Conservation (phyloP, 2,888 invertebrate species). For the Zaprionus lineosus region DNA sequence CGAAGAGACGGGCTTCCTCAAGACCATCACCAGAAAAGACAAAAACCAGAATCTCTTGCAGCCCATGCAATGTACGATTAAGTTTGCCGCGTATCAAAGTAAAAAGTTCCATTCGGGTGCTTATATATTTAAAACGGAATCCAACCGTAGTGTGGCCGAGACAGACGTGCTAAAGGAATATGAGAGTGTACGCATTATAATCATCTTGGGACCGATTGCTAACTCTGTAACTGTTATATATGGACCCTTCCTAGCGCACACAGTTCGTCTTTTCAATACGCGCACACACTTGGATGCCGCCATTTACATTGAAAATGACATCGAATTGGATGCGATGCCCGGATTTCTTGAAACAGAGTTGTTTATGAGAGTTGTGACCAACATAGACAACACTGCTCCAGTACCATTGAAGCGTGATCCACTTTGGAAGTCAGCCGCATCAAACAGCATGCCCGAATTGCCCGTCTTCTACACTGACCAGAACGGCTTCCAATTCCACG, state of each 20-base stretch:
- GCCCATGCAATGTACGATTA: slow-evolving; percentile 89
- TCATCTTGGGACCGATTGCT: slow-evolving; percentile 92
- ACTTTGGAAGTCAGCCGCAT: slow-evolving; percentile 65
- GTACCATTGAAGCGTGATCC: slow-evolving; percentile 76
- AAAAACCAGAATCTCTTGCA: slow-evolving; percentile 84
- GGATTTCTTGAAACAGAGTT: slow-evolving; percentile 95
- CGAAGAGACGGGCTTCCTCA: slow-evolving; percentile 91
- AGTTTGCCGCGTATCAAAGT: slow-evolving; percentile 94
- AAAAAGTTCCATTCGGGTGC: slow-evolving; percentile 97
- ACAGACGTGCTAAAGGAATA: slow-evolving; percentile 90
- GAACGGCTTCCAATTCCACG: slow-evolving; percentile 96
- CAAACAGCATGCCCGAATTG: slow-evolving; percentile 84
- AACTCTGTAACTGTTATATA: slow-evolving; percentile 94
- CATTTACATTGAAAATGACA: slow-evolving; percentile 90
- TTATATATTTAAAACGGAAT: slow-evolving; percentile 95
- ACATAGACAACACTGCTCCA: slow-evolving; percentile 87
- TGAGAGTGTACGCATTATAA: slow-evolving; percentile 89
- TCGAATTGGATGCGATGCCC: slow-evolving; percentile 93
- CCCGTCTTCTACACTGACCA: slow-evolving; percentile 95
- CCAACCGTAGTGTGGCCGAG: slow-evolving; percentile 92
- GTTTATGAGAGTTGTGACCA: slow-evolving; percentile 94
- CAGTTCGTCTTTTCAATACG: slow-evolving; percentile 90
- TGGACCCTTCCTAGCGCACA: slow-evolving; percentile 89
- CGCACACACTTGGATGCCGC: slow-evolving; percentile 88
- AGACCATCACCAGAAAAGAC: slow-evolving; percentile 90